These are phyloP conservation scores for Temnothorax longispinosus DNA, from an alignment of 1,140 invertebrate genomes.

Conservation along the genomic window DNA sequence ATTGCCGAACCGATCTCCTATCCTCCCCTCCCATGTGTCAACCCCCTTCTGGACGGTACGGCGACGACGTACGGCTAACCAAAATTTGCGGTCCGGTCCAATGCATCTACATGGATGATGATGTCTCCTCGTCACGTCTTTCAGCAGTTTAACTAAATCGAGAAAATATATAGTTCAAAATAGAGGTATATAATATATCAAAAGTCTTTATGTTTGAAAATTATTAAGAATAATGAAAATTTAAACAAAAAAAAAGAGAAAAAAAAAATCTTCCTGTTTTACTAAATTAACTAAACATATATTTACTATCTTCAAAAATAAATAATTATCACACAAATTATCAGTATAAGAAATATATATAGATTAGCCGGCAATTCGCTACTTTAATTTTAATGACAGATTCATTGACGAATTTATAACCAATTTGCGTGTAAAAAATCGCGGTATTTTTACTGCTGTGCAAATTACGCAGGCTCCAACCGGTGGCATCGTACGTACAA, in stretches of 20 bases:
- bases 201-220: background rate
- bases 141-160: slow-evolving; percentile 33
- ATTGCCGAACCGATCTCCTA: slow-evolving; percentile 76
- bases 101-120: slow-evolving; percentile 31
- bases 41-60: slow-evolving; percentile 16
- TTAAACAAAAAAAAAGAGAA: background rate
- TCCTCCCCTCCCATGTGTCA: background rate
- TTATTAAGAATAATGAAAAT: slow-evolving; percentile 10
- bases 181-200: background rate
- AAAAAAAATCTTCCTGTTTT: background rate
- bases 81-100: slow-evolving; percentile 66
- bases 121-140: slow-evolving; percentile 16
- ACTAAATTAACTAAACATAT: background rate
- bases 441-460: slow-evolving; percentile 4
- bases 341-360: background rate
- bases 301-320: background rate
- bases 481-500: slow-evolving; percentile 39
- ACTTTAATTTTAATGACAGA: background rate
- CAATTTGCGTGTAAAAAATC: background rate
- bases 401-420: background rate
- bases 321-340: background rate
- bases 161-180: slow-evolving; percentile 9
- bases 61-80: slow-evolving; percentile 15
- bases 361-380: background rate
- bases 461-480: slow-evolving; percentile 25